phyloP scores from a whole-genome alignment of 2,797 vertebrate genomes.

The Lepilemur septentrionalis region DNA sequence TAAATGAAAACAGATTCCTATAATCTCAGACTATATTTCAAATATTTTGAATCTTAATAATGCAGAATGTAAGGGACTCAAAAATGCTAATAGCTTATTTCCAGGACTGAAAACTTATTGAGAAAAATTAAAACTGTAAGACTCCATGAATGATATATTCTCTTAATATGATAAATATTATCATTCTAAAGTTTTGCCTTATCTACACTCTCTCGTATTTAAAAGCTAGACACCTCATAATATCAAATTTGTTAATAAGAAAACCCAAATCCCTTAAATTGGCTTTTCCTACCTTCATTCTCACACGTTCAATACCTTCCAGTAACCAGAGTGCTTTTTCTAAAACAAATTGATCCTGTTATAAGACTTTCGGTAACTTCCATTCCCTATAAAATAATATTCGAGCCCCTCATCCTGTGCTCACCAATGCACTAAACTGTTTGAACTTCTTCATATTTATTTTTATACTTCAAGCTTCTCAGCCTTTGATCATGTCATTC shows the following conservation, averaged over 20 bases:
- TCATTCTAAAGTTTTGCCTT: background rate
- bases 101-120: background rate
- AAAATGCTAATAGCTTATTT: background rate
- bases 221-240: background rate
- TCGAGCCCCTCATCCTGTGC: background rate
- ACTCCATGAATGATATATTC: background rate
- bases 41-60: background rate
- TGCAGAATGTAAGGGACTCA: background rate
- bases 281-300: background rate
- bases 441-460: background rate
- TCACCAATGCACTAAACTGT: background rate
- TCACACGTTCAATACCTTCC: background rate
- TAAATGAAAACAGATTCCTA: no score
- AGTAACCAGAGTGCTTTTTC: background rate
- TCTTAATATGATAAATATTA: background rate
- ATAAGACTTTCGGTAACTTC: background rate
- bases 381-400: background rate
- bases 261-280: background rate
- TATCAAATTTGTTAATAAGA: background rate
- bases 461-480: background rate
- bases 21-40: background rate
- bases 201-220: background rate
- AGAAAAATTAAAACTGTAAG: background rate
- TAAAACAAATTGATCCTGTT: background rate
- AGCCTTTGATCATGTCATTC: background rate